These are phyloP conservation scores for Endotricha flammealis DNA, from an alignment of 2,888 invertebrate species.

Conservation along the genomic window DNA sequence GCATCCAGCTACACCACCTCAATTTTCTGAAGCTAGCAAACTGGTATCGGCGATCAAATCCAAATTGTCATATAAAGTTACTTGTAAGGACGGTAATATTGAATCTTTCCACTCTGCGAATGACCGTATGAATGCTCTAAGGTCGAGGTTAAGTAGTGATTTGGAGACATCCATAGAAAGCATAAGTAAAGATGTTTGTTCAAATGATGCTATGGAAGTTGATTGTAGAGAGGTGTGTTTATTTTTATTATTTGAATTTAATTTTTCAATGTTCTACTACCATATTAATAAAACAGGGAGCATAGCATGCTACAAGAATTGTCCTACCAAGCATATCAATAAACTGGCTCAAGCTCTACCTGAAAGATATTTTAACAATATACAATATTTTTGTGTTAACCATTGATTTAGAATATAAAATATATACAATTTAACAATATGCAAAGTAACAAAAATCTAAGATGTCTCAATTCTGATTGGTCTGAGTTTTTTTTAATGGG, in stretches of 20 bases:
- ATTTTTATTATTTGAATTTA: no score
- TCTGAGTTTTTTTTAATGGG: background rate
- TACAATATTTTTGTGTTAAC: no score
- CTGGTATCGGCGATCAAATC: slow-evolving; percentile 67
- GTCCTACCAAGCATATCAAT: no score
- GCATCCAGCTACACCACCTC: slow-evolving; percentile 66
- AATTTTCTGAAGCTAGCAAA: slow-evolving; percentile 67
- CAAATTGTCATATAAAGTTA: slow-evolving; percentile 49
- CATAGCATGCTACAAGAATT: no score
- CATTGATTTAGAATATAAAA: no score
- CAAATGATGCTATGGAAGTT: slow-evolving; percentile 56
- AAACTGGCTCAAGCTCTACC: no score
- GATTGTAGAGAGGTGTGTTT: slow-evolving; percentile 51
- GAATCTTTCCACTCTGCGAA: slow-evolving; percentile 40
- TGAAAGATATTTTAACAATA: no score
- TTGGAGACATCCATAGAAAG: slow-evolving; percentile 17
- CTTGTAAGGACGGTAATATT: slow-evolving; percentile 33
- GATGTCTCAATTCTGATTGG: no score
- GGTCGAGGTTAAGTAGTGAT: slow-evolving; percentile 42
- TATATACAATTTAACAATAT: no score
- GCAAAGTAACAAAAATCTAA: no score
- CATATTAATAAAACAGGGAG: no score
- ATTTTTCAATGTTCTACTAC: no score
- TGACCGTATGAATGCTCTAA: slow-evolving; percentile 46
- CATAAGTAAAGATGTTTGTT: slow-evolving; percentile 20